Conservation (phyloP, 2,113 vertebrate genomes). For the Corapipo altera region DNA sequence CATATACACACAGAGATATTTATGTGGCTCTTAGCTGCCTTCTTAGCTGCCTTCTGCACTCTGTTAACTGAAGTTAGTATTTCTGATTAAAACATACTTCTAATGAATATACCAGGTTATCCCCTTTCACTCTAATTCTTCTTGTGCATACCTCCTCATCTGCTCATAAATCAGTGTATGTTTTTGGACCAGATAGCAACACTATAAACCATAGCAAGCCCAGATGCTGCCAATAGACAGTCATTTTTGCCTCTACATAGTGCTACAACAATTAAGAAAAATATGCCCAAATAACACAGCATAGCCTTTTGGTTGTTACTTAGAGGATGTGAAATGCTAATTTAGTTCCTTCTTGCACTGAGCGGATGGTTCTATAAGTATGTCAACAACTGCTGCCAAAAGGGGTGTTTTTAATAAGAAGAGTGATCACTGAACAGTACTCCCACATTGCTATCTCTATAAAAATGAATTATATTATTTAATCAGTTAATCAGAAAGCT, state of each 20-base stretch:
- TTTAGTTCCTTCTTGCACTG: neutral
- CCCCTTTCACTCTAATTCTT: neutral
- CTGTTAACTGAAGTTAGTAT: neutral
- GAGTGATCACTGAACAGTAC: neutral
- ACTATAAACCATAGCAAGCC: neutral
- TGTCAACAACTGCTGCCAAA: neutral
- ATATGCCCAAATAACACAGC: neutral
- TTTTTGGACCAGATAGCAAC: neutral
- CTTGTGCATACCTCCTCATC: neutral
- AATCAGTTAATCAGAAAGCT: neutral
- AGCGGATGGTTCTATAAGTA: neutral
- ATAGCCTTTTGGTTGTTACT: neutral
- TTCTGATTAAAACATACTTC: neutral
- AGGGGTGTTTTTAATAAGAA: neutral
- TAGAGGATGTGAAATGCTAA: neutral
- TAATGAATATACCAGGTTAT: neutral
- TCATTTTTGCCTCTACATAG: neutral
- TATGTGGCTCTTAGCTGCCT: neutral
- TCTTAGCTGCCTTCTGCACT: neutral
- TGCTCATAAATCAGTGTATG: neutral
- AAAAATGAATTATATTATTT: neutral
- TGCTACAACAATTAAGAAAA: neutral
- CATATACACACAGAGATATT: rapidly evolving
- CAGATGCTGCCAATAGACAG: neutral
- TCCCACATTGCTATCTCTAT: neutral